These are phyloP conservation scores for Andrena haemorrhoa DNA, from an alignment of 2,888 invertebrate genomes.

Conservation along the genomic window DNA sequence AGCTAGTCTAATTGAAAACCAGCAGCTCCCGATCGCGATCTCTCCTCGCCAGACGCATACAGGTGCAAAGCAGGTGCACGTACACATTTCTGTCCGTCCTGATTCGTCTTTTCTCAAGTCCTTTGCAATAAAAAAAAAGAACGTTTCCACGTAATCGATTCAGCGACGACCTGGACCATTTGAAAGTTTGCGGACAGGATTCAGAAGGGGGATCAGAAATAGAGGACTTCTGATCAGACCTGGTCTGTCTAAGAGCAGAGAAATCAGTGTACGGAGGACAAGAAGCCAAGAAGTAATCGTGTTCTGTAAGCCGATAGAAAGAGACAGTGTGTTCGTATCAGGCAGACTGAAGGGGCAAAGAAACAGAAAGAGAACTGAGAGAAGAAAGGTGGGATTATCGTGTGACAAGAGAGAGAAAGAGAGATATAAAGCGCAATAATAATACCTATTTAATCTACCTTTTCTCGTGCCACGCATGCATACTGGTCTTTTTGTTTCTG, in stretches of 20 bases:
- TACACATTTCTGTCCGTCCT: constrained; percentile 6
- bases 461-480: constrained; percentile 80
- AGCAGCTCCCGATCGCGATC: neutral
- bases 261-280: constrained; percentile 46
- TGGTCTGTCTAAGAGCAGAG: constrained; percentile 16
- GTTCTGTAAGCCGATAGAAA: constrained; percentile 67
- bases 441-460: constrained; percentile 76
- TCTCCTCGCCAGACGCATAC: neutral
- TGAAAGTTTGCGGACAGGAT: neutral
- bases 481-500: constrained; percentile 64
- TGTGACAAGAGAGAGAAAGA: constrained; percentile 48
- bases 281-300: constrained; percentile 56
- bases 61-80: constrained; percentile 12
- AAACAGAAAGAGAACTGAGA: constrained; percentile 15
- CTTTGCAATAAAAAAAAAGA: neutral
- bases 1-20: neutral
- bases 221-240: constrained; percentile 20
- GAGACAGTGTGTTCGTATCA: constrained; percentile 4
- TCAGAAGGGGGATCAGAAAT: constrained; percentile 9
- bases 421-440: constrained; percentile 70
- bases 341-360: constrained; percentile 19
- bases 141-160: neutral
- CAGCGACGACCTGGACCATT: no score
- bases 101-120: constrained; percentile 12
- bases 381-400: constrained; percentile 54